Evolutionary conservation across 2,113 vertebrate genomes (phyloP).

Genomic region (Gallinago undulata): DNA sequence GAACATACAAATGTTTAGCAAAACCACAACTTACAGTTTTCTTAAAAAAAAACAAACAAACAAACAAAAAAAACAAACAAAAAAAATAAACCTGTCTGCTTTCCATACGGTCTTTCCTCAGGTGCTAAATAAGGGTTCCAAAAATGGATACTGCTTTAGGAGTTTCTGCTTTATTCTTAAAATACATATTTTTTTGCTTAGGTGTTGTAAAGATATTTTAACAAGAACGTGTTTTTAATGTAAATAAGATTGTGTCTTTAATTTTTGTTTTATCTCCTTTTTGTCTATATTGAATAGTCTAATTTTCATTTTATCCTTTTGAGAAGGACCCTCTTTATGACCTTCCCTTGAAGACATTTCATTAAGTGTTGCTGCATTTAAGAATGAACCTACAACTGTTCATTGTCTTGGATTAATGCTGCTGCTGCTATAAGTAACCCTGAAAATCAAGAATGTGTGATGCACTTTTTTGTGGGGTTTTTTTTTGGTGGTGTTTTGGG

Average conservation of each 20-base stretch:
- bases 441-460: constrained; percentile 81
- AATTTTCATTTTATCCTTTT: constrained; percentile 55
- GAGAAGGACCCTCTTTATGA: constrained; percentile 62
- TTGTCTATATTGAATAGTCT: constrained; percentile 47
- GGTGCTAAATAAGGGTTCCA: constrained; percentile 78
- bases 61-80: neutral
- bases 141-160: constrained; percentile 75
- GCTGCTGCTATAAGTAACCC: constrained; percentile 79
- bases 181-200: constrained; percentile 67
- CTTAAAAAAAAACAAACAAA: neutral
- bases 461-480: constrained; percentile 67
- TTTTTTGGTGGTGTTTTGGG: too few relatives aligned
- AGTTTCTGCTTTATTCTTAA: constrained; percentile 72
- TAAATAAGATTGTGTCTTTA: constrained; percentile 72
- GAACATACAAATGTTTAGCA: constrained; percentile 15
- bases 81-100: constrained; percentile 45
- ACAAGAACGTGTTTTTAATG: constrained; percentile 65
- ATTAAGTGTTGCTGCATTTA: constrained; percentile 72
- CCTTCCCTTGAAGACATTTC: constrained; percentile 73
- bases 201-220: constrained; percentile 72
- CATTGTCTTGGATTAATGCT: constrained; percentile 76
- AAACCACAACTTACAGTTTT: constrained; percentile 22
- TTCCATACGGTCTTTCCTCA: constrained; percentile 70
- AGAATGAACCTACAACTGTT: constrained; percentile 68
- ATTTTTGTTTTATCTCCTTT: constrained; percentile 53